Evolutionary conservation across 2,113 vertebrate genomes (phyloP), one percentile per base, ranked within the genome.

Genomic region (Rhadina sibilatrix): DNA sequence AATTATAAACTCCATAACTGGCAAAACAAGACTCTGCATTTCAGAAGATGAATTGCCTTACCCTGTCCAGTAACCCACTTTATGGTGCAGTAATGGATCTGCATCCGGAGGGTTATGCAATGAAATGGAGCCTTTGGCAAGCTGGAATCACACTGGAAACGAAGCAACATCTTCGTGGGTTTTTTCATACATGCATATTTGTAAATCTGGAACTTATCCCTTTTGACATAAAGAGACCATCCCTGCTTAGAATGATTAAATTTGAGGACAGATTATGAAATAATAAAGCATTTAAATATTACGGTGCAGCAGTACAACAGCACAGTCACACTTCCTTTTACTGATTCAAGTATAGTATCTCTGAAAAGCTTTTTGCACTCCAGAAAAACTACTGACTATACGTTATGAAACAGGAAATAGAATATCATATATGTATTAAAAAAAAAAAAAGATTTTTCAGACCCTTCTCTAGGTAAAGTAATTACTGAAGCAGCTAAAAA

Each of bases 51-150:
- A 87, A 95, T 87, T 90, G 53, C 76, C 40, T 57, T 84, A 40
- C 80, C 40, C 85, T 57, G 88, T 64, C 95, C 89, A 87, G 79
- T 95, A 81, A 69, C 80, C 63, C 86, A 90, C 94, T 97, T 96
- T 83, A 80, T 0, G 0, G 74, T 52, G 56, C 80, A 46, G 86
- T 96, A 89, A 92, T 95, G 90, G 86, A 90, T 91, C 87, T 66
- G 20, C 33, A 70, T 85, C 77, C 38, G 4, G 93, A 93, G 47
- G 53, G 35, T 85, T 96, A 42, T 54, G 83, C 87, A 65, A 49
- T 59, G 66, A 96, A 91, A 96, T 93, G 71, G 84, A 93, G 78
- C 53, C 93, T 90, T 95, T 96, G 95, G 96, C 95, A 94, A 78
- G 50, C 83, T 83, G 78, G 92, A 52, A 89, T 91, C 83, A 87